A percentile compares a stretch with the other conserved stretches of the same genome.
Evolutionary conservation across 1,140 invertebrate species (phyloP).

Genomic region (Hirudo medicinalis): DNA sequence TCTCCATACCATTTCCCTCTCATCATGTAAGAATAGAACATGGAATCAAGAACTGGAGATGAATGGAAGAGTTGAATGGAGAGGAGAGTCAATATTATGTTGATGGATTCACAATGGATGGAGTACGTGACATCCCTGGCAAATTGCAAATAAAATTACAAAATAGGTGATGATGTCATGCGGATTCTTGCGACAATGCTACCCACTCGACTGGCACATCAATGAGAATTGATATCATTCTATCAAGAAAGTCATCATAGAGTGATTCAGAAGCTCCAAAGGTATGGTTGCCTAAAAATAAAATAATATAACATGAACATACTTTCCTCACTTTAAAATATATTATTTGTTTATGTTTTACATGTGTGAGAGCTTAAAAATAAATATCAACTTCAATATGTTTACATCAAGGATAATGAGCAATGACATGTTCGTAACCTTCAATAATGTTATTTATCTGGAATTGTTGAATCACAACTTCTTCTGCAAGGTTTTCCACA

Average conservation of each 20-base stretch:
- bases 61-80: slow-evolving; percentile 73
- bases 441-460: slow-evolving; percentile 28
- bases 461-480: slow-evolving; percentile 44
- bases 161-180: too few relatives aligned
- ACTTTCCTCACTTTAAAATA: not conserved
- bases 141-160: slow-evolving; percentile 37
- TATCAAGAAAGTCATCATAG: not conserved
- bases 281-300: not conserved
- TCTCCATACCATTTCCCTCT: slow-evolving; percentile 40
- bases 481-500: slow-evolving; percentile 50
- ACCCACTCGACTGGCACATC: slow-evolving; percentile 56
- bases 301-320: not conserved
- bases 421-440: slow-evolving; percentile 9
- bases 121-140: slow-evolving; percentile 72
- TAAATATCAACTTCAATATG: not conserved
- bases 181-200: too few relatives aligned
- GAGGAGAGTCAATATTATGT: slow-evolving; percentile 67
- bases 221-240: slow-evolving; percentile 57
- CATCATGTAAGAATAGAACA: slow-evolving; percentile 49
- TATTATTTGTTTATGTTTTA: not conserved
- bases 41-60: slow-evolving; percentile 52
- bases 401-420: not conserved
- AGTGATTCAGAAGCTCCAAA: not conserved
- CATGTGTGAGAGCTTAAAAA: not conserved
- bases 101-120: slow-evolving; percentile 63